Evolutionary conservation across 2,113 vertebrate species (phyloP).

Genomic region (Brachyhypopomus occidentalis): DNA sequence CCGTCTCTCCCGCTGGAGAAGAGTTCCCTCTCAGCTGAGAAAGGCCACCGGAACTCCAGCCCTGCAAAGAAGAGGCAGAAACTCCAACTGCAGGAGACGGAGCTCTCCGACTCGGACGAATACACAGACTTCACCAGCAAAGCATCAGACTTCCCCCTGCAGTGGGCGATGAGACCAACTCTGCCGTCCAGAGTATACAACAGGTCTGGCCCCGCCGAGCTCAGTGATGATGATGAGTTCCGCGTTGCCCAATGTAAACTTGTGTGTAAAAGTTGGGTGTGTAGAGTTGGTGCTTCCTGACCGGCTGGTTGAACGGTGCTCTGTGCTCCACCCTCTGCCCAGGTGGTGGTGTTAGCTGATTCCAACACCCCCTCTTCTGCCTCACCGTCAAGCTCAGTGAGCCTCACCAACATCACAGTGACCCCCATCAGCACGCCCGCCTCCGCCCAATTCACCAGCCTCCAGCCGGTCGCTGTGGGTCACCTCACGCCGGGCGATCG

Average conservation of each 20-base stretch:
- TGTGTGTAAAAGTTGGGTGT: not conserved
- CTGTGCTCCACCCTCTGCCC: not conserved
- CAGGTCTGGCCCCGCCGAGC: constrained; percentile 75
- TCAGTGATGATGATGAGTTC: not conserved
- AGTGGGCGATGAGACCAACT: constrained; percentile 90
- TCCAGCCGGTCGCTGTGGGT: constrained; percentile 90
- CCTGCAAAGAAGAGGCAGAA: constrained; percentile 81
- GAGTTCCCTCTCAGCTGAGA: constrained; percentile 75
- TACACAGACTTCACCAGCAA: constrained; percentile 81
- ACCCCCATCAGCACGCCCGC: constrained; percentile 86
- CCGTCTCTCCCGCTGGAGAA: constrained; percentile 85
- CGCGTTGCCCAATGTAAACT: too few relatives aligned
- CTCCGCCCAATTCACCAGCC: constrained; percentile 88
- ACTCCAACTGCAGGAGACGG: constrained; percentile 67
- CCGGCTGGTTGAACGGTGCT: not conserved
- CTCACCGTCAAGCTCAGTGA: constrained; percentile 82
- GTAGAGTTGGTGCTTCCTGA: not conserved
- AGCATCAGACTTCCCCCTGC: constrained; percentile 71
- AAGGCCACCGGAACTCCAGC: constrained; percentile 70
- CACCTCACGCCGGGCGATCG: constrained; percentile 84
- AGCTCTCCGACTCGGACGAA: constrained; percentile 79
- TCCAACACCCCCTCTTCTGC: constrained; percentile 70
- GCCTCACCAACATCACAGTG: constrained; percentile 91
- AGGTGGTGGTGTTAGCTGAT: constrained; percentile 95
- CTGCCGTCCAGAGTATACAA: constrained; percentile 95